These are phyloP conservation scores for Hoplodrina ambigua DNA, from an alignment of 2,888 invertebrate genomes.

Conservation along the genomic window DNA sequence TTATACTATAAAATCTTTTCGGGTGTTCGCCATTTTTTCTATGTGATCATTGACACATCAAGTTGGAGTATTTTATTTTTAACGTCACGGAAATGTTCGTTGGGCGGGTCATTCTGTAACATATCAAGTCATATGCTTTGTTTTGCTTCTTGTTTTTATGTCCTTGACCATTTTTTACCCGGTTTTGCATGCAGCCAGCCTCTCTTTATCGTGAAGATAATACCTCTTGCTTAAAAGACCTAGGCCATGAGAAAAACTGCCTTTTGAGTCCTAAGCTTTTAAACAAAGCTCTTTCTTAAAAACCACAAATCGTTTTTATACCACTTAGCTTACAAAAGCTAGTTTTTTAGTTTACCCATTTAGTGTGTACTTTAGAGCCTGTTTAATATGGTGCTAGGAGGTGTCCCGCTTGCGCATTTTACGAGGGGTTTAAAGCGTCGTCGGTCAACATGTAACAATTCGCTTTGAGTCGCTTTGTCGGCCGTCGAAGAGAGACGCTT, in stretches of 20 bases:
- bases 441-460: constrained; percentile 65
- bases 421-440: constrained; percentile 64
- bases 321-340: constrained; percentile 31
- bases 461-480: constrained; percentile 67
- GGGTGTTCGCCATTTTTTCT: constrained; percentile 39
- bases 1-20: constrained; percentile 27
- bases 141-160: constrained; percentile 24
- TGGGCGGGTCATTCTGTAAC: constrained; percentile 41
- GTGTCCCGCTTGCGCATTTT: constrained; percentile 64
- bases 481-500: constrained; percentile 61
- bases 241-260: background rate
- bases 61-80: constrained; percentile 25
- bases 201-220: background rate
- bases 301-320: constrained; percentile 15
- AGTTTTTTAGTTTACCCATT: constrained; percentile 40
- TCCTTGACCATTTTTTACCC: background rate
- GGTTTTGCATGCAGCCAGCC: background rate
- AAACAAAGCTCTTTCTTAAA: constrained; percentile 18
- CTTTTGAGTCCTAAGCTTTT: background rate
- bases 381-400: constrained; percentile 57
- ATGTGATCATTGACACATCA: constrained; percentile 32
- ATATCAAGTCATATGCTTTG: constrained; percentile 38
- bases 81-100: constrained; percentile 27
- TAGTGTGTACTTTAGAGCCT: constrained; percentile 44
- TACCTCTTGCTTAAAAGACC: background rate